These are phyloP conservation scores for Salvelinus alpinus DNA, from an alignment of 2,113 vertebrate species.

Conservation along the genomic window DNA sequence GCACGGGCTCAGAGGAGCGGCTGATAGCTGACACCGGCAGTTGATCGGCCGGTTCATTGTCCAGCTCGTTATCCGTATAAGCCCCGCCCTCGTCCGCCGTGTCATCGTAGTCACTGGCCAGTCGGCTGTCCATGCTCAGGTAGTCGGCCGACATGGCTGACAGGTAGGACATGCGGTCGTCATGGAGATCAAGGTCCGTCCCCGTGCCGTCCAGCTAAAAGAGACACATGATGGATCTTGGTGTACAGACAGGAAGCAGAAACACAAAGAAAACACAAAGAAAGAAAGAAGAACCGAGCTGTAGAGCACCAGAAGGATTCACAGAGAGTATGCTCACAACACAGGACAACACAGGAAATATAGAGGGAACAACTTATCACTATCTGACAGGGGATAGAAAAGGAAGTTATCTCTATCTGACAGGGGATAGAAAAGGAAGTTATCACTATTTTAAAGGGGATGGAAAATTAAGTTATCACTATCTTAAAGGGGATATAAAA, in stretches of 20 bases:
- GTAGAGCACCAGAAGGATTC: conserved; percentile 9
- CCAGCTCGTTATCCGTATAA: conserved; percentile 89
- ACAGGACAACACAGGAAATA: conserved; percentile 24
- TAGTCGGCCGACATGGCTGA: conserved; percentile 93
- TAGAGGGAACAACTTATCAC: conserved; percentile 10
- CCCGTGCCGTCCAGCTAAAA: conserved; percentile 87
- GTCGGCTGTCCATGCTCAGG: conserved; percentile 89
- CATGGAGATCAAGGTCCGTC: conserved; percentile 81
- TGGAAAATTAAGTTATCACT: too few species aligned
- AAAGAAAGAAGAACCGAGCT: conserved; percentile 6
- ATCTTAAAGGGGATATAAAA: rapidly evolving
- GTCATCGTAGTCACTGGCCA: conserved; percentile 91
- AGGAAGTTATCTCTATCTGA: too few species aligned
- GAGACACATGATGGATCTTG: conserved; percentile 79
- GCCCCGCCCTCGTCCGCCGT: conserved; percentile 89
- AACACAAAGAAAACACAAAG: conserved; percentile 7
- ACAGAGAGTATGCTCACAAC: conserved; percentile 39
- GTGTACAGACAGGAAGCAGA: conserved; percentile 58
- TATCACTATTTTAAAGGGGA: too few species aligned
- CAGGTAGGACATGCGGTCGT: conserved; percentile 91
- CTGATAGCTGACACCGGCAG: conserved; percentile 84
- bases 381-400: too few species aligned
- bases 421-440: too few species aligned
- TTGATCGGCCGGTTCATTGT: conserved; percentile 79
- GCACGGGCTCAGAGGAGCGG: conserved; percentile 88